A percentile compares a stretch with the other conserved stretches of the same genome.
phyloP scores from a whole-genome alignment of 2,888 invertebrate genomes.

The Disparrhopalites patrizii region DNA sequence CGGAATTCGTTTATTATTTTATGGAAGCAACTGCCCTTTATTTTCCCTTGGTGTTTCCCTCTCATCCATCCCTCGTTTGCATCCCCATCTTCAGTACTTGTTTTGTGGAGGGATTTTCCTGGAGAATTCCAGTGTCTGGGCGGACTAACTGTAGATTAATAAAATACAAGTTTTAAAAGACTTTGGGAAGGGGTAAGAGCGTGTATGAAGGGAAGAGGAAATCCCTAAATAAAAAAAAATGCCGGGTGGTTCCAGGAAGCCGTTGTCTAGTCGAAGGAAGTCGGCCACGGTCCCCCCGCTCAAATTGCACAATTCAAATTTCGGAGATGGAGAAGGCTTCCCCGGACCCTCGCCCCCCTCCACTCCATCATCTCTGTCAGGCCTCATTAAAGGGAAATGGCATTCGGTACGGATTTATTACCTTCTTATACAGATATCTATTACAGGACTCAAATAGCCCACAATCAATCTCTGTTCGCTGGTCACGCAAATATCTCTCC shows the following conservation, averaged over 20 bases:
- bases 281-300: conserved; percentile 30
- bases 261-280: conserved; percentile 24
- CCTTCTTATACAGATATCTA: no score
- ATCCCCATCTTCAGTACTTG: not conserved
- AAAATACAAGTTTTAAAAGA: no score
- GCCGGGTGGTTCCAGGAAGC: conserved; percentile 10
- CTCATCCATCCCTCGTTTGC: no score
- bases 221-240: not conserved
- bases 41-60: not conserved
- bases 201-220: not conserved
- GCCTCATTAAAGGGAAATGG: conserved; percentile 31
- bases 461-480: no score
- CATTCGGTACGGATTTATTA: conserved; percentile 24
- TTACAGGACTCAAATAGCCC: no score
- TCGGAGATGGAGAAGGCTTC: conserved; percentile 2
- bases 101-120: not conserved
- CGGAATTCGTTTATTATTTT: no score
- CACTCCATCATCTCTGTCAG: conserved; percentile 25
- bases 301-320: conserved; percentile 22
- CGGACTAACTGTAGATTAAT: no score
- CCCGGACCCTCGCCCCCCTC: conserved; percentile 3
- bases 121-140: not conserved
- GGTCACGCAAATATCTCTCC: no score
- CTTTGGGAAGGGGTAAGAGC: no score
- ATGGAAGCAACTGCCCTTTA: no score